Conservation (phyloP, 1,140 invertebrate species). For the Prorops nasuta region DNA sequence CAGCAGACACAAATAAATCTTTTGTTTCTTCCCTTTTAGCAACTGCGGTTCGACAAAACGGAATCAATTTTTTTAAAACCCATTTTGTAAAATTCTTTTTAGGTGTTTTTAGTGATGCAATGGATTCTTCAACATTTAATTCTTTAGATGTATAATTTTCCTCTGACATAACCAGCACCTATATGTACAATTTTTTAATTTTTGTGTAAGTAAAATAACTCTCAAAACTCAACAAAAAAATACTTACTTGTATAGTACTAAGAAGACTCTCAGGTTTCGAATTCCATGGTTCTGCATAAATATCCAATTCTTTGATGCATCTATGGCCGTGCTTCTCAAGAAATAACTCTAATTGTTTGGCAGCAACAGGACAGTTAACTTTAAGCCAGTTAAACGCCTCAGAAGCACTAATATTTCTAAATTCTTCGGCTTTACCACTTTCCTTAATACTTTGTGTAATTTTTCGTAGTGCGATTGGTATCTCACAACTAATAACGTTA, state of each 20-base stretch:
- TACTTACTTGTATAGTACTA: constrained; percentile 60
- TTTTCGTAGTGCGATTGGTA: constrained; percentile 58
- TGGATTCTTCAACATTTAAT: constrained; percentile 29
- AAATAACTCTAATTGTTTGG: constrained; percentile 60
- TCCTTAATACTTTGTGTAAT: constrained; percentile 58
- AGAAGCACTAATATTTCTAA: constrained; percentile 56
- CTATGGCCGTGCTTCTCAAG: constrained; percentile 74
- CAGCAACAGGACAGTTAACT: constrained; percentile 55
- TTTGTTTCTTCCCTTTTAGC: constrained; percentile 68
- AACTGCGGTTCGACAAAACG: constrained; percentile 62
- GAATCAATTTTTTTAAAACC: constrained; percentile 55
- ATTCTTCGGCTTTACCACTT: constrained; percentile 55
- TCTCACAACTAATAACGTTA: constrained; percentile 70
- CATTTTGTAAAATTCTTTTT: constrained; percentile 39
- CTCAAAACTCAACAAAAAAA: neutral
- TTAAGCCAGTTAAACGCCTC: constrained; percentile 62
- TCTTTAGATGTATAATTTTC: too few species aligned
- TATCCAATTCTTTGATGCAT: constrained; percentile 73
- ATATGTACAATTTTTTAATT: too few species aligned
- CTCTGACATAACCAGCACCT: too few species aligned
- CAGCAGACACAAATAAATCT: constrained; percentile 59
- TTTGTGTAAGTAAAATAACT: too few species aligned
- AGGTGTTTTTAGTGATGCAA: constrained; percentile 51
- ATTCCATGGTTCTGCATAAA: constrained; percentile 66
- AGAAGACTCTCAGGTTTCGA: constrained; percentile 64